Evolutionary conservation across 2,113 vertebrate genomes (phyloP).

Genomic region (Tympanuchus pallidicinctus): DNA sequence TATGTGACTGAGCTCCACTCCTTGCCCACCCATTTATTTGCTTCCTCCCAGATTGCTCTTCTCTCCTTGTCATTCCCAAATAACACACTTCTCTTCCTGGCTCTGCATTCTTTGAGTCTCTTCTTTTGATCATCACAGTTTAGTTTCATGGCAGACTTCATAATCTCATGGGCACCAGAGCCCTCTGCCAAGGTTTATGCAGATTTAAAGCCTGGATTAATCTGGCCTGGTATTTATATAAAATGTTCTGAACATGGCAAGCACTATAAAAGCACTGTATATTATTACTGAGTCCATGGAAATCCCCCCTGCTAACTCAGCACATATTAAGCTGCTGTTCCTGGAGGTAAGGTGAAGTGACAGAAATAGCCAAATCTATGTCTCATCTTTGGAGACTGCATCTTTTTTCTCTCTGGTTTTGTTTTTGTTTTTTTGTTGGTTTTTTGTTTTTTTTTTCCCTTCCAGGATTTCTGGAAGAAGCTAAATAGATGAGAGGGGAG

Average conservation of each 20-base stretch:
- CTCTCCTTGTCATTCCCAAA: background rate
- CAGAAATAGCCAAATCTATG: background rate
- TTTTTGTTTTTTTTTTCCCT: background rate
- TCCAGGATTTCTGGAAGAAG: conserved; percentile 21
- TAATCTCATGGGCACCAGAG: conserved; percentile 46
- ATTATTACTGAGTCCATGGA: background rate
- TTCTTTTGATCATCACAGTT: background rate
- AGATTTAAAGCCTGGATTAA: conserved; percentile 66
- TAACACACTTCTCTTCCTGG: background rate
- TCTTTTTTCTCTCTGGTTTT: background rate
- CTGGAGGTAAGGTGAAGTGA: background rate
- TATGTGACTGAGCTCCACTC: background rate
- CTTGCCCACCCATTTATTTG: background rate
- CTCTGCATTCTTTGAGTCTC: background rate
- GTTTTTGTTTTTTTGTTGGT: fast-evolving
- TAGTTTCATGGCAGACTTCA: conserved; percentile 19
- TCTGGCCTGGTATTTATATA: conserved; percentile 17
- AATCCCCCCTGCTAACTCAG: background rate
- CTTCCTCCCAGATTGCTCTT: background rate
- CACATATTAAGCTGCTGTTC: background rate
- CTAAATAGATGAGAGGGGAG: background rate
- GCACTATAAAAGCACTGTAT: background rate
- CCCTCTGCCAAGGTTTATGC: conserved; percentile 55
- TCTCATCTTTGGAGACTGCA: background rate
- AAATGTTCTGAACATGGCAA: conserved; percentile 30